phyloP scores from a whole-genome alignment of 2,888 invertebrate species.

The Apamea monoglypha region DNA sequence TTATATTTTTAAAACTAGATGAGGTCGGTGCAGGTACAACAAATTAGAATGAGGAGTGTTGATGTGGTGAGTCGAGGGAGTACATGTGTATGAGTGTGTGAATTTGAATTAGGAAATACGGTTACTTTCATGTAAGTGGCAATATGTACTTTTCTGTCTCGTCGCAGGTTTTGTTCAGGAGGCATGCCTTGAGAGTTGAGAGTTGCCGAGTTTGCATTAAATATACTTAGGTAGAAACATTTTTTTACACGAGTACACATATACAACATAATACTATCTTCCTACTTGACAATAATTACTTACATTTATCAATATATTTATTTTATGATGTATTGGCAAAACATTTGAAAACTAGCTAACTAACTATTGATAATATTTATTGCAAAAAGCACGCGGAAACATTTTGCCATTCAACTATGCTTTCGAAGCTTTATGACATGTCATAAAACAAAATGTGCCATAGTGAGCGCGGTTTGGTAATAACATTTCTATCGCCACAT shows the following conservation, averaged over 20 bases:
- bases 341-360: conserved; percentile 7
- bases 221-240: neutral
- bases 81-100: neutral
- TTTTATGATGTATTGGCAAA: neutral
- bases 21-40: neutral
- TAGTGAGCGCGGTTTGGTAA: conserved; percentile 66
- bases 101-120: neutral
- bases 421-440: conserved; percentile 70
- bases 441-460: conserved; percentile 76
- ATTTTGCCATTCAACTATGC: conserved; percentile 70
- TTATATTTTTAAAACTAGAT: too few relatives aligned
- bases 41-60: neutral
- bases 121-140: neutral
- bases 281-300: neutral
- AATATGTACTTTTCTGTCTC: neutral
- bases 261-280: neutral
- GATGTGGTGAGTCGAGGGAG: neutral
- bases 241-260: neutral
- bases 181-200: too few relatives aligned
- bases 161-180: neutral
- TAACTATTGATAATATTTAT: conserved; percentile 44
- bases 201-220: neutral
- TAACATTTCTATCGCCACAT: conserved; percentile 37
- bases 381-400: conserved; percentile 68
- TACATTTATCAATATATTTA: neutral